Conservation (phyloP, 2,113 vertebrate genomes). For the Malurus elegans region DNA sequence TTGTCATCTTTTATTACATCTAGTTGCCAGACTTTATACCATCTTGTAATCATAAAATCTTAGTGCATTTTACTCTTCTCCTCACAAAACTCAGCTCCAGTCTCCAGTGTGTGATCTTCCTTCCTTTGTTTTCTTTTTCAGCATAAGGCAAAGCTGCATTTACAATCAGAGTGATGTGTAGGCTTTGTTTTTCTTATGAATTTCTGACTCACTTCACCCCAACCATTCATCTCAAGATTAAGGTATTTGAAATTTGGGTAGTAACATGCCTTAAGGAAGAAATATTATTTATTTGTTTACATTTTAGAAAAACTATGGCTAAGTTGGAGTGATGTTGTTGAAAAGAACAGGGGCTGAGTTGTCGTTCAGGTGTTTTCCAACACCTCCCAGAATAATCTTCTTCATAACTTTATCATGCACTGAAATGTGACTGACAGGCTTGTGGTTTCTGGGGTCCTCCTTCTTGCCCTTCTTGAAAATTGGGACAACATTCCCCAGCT, state of each 20-base stretch:
- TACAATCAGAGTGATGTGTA: not conserved
- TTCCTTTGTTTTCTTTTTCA: not conserved
- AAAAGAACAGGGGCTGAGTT: not conserved
- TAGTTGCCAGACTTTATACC: not conserved
- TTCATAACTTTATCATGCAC: not conserved
- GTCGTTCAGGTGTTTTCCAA: not conserved
- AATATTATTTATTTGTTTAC: not conserved
- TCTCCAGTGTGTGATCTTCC: not conserved
- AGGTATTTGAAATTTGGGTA: not conserved
- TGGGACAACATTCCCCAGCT: accelerated
- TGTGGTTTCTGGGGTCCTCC: not conserved
- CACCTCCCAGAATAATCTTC: not conserved
- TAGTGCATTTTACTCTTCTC: not conserved
- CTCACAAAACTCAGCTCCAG: not conserved
- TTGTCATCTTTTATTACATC: slow-evolving; percentile 44
- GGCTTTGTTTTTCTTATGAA: not conserved
- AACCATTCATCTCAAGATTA: not conserved
- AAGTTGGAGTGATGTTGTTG: not conserved
- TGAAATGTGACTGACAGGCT: not conserved
- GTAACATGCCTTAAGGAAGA: not conserved
- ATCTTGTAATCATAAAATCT: slow-evolving; percentile 7
- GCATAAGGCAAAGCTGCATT: not conserved
- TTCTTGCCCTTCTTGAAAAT: not conserved
- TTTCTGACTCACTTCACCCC: not conserved
- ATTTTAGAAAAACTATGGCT: not conserved